These are phyloP conservation scores for Ceyx margarethae DNA, from an alignment of 2,113 vertebrate species.

Conservation along the genomic window DNA sequence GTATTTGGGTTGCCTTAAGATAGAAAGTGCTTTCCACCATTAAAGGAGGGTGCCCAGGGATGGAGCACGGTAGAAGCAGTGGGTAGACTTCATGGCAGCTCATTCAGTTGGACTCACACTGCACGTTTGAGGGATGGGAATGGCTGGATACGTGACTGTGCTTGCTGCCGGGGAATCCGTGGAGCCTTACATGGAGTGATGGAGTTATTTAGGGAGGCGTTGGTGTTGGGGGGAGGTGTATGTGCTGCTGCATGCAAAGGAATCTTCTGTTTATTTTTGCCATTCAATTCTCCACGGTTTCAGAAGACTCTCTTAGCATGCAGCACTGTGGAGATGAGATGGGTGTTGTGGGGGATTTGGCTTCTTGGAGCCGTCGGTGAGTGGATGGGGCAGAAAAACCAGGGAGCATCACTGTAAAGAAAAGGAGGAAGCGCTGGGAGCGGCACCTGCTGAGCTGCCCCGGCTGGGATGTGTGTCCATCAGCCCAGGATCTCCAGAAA, in stretches of 20 bases:
- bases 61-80: neutral
- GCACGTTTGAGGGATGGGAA: neutral
- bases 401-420: neutral
- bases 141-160: neutral
- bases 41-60: neutral
- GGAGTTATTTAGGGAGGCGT: neutral
- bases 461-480: neutral
- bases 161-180: neutral
- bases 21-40: constrained; percentile 19
- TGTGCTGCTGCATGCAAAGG: neutral
- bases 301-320: neutral
- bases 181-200: neutral
- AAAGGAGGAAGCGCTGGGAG: neutral
- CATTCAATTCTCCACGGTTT: neutral
- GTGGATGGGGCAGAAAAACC: neutral
- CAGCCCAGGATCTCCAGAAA: neutral
- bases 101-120: neutral
- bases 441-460: neutral
- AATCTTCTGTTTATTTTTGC: neutral
- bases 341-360: neutral
- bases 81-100: neutral
- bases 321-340: neutral
- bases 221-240: neutral
- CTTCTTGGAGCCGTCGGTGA: neutral
- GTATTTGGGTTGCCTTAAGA: constrained; percentile 42